Conservation (phyloP, 2,797 vertebrate genomes). For the Bovichtus diacanthus region DNA sequence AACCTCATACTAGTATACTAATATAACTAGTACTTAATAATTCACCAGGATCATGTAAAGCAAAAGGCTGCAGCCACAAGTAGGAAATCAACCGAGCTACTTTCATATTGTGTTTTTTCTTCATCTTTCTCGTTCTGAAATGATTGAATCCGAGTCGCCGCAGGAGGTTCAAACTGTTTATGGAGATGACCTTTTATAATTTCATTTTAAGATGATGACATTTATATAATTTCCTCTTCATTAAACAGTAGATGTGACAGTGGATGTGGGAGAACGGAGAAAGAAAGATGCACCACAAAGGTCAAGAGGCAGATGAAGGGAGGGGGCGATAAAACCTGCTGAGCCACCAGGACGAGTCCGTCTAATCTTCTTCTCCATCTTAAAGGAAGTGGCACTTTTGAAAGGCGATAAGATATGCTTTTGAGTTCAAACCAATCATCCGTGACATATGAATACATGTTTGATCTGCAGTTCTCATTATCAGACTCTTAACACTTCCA, state of each 20-base stretch:
- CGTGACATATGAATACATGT: neutral
- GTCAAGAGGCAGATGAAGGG: constrained; percentile 85
- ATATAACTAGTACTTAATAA: no score
- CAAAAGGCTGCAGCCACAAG: neutral
- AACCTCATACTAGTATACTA: no score
- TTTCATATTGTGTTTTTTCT: neutral
- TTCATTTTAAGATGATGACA: constrained; percentile 26
- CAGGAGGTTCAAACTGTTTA: constrained; percentile 21
- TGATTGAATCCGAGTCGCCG: neutral
- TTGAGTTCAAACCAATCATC: neutral
- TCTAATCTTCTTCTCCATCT: neutral
- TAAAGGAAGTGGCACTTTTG: no score
- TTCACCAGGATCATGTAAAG: neutral
- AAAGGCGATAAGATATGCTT: neutral
- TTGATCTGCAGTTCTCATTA: neutral
- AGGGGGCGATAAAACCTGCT: constrained; percentile 73
- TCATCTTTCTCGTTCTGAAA: neutral
- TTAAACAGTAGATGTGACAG: constrained; percentile 21
- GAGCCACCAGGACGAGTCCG: constrained; percentile 17
- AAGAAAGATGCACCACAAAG: constrained; percentile 22
- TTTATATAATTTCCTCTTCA: constrained; percentile 10
- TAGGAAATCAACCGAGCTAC: neutral
- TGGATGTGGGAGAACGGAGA: neutral
- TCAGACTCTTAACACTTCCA: neutral
- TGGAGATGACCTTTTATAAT: constrained; percentile 40